Evolutionary conservation across 2,113 vertebrate genomes (phyloP), one percentile per base, ranked within the genome.

Genomic region (Haliaeetus leucogaster): DNA sequence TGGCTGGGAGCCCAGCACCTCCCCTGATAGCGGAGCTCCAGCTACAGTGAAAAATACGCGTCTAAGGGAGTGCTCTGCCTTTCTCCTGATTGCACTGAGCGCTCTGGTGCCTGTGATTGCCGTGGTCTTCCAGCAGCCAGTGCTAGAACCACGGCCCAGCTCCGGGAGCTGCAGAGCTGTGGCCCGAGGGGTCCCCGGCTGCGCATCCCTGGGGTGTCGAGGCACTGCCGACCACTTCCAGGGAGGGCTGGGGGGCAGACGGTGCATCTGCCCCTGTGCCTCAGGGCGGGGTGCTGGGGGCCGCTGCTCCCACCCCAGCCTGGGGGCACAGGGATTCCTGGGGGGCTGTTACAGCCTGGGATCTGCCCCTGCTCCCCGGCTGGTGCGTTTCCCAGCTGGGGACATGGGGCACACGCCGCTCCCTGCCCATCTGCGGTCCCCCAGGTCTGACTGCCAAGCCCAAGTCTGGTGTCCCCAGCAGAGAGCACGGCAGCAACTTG

Each of bases 381-480:
- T 13, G 30, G 10, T 4, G 30, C 1, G 1, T 16, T 20, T 72
- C 76, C 38, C 56, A 19, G 19, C 53, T 17, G 2, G 2, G 53
- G 43, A 29, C 0, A 0, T 17, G 45, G 53, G 36, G 17, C 13
- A 3, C 7, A 3, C 0, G 3, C 53, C 13, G 53, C 53, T 67
- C 29, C 30, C 71, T 21, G 40, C 78, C 50, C 5, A 9, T 2
- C 32, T 36, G 48, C 3, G 2, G 14, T 22, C 11, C 38, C 38
- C 48, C 0, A 1, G 10, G 6, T 23, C 32, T 36, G 61, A 22
- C 5, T 6, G 62, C 62, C 8, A 10, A 38, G 34, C 32, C 40
- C 3, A 1, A 10, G 48, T 2, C 59, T 34, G 59, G 21, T 5
- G 34, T 21, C 40, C 34, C 40, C 34, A 13, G 47, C 8, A 18